phyloP scores from a whole-genome alignment of 2,113 vertebrate species.

The Nycticebus coucang region DNA sequence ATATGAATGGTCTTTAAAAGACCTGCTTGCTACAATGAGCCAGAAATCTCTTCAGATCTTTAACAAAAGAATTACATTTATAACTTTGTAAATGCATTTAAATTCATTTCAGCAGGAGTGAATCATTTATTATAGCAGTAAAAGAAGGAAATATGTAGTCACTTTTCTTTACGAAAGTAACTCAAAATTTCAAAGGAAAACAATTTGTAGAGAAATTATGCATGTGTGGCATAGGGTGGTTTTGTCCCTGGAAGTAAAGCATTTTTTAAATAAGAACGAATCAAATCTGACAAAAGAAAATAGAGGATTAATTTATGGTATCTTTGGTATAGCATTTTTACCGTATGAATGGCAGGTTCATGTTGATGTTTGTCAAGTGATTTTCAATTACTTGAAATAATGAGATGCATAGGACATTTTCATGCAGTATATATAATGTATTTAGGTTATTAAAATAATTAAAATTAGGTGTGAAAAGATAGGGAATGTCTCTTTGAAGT shows the following conservation, averaged over 20 bases:
- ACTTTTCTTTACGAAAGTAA: constrained; percentile 48
- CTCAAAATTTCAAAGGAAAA: constrained; percentile 63
- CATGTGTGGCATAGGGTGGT: background rate
- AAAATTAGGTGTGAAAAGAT: constrained; percentile 38
- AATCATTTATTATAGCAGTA: constrained; percentile 62
- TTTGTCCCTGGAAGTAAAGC: constrained; percentile 36
- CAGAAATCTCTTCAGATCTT: constrained; percentile 34
- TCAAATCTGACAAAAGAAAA: constrained; percentile 36
- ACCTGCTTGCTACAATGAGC: background rate
- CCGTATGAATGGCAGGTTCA: background rate
- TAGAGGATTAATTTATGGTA: constrained; percentile 2
- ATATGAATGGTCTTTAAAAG: constrained; percentile 49
- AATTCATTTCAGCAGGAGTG: constrained; percentile 56
- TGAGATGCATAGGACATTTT: background rate
- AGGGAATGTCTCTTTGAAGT: background rate
- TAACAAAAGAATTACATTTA: constrained; percentile 53
- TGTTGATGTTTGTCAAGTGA: background rate
- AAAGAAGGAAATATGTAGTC: constrained; percentile 54
- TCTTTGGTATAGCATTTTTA: background rate
- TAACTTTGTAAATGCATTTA: constrained; percentile 61
- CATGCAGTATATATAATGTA: background rate
- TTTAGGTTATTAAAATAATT: constrained; percentile 46
- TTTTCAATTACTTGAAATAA: constrained; percentile 42
- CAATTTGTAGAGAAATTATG: constrained; percentile 43
- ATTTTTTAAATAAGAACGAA: background rate